Percentiles rank a stretch among this genome's conserved stretches.
phyloP scores from a whole-genome alignment of 2,888 invertebrate genomes.

The Argyresthia albistria region DNA sequence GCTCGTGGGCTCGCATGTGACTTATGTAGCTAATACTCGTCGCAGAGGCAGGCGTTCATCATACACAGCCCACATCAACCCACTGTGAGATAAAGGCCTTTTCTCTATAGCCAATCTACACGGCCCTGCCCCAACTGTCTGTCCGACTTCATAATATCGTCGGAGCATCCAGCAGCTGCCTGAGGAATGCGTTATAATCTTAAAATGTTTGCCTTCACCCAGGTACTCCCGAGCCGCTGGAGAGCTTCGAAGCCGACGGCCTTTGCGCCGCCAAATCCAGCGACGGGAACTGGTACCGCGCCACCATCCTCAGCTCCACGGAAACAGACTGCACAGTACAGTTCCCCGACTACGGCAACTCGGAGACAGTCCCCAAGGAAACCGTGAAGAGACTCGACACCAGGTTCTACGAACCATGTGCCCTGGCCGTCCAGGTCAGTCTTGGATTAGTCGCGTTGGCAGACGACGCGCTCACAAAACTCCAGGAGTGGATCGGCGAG shows the following conservation, averaged over 20 bases:
- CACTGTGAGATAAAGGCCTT: too few species aligned
- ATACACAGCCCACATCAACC: too few species aligned
- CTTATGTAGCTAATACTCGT: too few species aligned
- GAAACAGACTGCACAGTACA: constrained; percentile 62
- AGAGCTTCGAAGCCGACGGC: constrained; percentile 55
- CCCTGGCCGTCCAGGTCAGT: constrained; percentile 45
- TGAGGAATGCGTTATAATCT: too few species aligned
- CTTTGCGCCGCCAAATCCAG: constrained; percentile 75
- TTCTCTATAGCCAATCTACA: too few species aligned
- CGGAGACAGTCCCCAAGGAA: constrained; percentile 63
- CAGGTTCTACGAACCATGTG: constrained; percentile 53
- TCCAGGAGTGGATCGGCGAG: constrained; percentile 55
- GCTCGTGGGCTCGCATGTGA: too few species aligned
- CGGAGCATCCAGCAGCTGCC: too few species aligned
- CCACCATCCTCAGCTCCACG: constrained; percentile 56
- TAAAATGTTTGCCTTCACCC: constrained; percentile 1
- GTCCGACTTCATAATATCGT: too few species aligned
- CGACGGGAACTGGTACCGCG: constrained; percentile 83
- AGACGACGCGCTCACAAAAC: constrained; percentile 38
- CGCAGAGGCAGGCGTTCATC: too few species aligned
- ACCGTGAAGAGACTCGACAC: constrained; percentile 61
- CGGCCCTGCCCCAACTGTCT: too few species aligned
- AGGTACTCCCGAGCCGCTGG: constrained; percentile 47
- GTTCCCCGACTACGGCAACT: constrained; percentile 81
- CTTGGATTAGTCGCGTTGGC: constrained; percentile 50